Conservation (phyloP, 2,113 vertebrate species). For the Pristiophorus japonicus region DNA sequence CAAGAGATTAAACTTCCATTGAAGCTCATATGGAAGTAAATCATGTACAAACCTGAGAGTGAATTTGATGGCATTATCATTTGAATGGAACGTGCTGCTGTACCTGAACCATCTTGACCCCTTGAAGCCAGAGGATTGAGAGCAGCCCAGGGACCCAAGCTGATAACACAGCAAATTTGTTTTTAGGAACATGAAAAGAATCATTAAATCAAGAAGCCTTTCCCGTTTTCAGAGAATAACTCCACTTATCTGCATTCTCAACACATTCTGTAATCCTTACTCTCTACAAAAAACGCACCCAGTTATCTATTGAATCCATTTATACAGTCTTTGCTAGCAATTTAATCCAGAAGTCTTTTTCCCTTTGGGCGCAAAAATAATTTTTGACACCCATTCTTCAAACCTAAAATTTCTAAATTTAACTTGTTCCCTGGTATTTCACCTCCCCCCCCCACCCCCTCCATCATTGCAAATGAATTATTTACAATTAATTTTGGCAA, state of each 20-base stretch:
- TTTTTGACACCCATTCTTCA: no score
- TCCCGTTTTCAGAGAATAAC: no score
- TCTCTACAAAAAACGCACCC: background rate
- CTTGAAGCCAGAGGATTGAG: no score
- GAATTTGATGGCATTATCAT: no score
- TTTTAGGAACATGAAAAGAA: no score
- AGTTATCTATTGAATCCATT: background rate
- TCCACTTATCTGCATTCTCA: no score
- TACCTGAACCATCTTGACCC: no score
- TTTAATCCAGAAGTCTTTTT: background rate
- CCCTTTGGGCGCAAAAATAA: background rate
- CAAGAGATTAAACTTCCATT: background rate
- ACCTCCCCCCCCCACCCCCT: no score
- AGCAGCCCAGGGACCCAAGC: no score
- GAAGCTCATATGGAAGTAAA: background rate
- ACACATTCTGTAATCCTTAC: background rate
- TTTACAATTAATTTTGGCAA: background rate
- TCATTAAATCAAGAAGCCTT: no score
- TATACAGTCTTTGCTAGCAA: background rate
- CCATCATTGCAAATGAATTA: background rate
- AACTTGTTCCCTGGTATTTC: background rate
- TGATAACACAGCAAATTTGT: no score
- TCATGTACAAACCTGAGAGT: background rate
- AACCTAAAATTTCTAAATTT: background rate
- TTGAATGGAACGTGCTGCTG: no score